Evolutionary conservation across 2,888 invertebrate species (phyloP), one percentile per base, ranked within the genome.

Genomic region (Drosophila histrio): DNA sequence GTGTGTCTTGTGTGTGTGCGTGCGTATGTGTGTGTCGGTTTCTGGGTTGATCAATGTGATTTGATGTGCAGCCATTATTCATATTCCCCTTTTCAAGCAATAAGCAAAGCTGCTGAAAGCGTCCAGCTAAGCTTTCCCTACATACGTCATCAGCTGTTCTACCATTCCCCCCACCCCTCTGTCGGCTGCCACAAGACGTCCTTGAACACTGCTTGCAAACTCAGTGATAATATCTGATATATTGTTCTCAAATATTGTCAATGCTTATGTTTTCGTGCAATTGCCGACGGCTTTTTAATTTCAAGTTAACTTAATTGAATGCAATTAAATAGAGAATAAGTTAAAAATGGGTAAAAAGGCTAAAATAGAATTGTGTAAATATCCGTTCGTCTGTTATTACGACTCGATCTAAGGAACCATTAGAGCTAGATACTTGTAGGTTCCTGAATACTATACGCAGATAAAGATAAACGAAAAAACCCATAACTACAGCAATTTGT

Each of bases 61-160:
- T 91, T 91, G 87, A 89, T 88, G 82, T 90, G 89, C 91, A 89
- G 92, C 91, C 91, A 92, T 92, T 92, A 91, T 89, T 91, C 90
- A 91, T 90, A 89, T 89, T 88, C 85, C 76, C 72, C 56, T 38
- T 76, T 54, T 46, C 13, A 56, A 71, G 43, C 39, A 49, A 67
- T 21, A 13, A 47, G 26, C 53, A 32, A 44, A 50, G 26, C 44
- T 59, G 54, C 7, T 24, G 9, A 17, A 44, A 39, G 30, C 11
- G 1, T n/a, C n/a, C 30, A 66, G 41, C 32, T 22, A 8, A 46
- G 54, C 47, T 77, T 63, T 39, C 9, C 49, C 53, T 15, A 36
- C 49, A 49, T 15, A 36, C 36, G 36, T 41, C 28, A 41, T 62
- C 26, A 47, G 28, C 30, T 34, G n/a, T 15, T 26, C 26, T 4